A percentile compares a stretch with the other conserved stretches of the same genome.
These are phyloP conservation scores for Hemiscyllium ocellatum DNA, from an alignment of 2,113 vertebrate genomes.

Conservation along the genomic window DNA sequence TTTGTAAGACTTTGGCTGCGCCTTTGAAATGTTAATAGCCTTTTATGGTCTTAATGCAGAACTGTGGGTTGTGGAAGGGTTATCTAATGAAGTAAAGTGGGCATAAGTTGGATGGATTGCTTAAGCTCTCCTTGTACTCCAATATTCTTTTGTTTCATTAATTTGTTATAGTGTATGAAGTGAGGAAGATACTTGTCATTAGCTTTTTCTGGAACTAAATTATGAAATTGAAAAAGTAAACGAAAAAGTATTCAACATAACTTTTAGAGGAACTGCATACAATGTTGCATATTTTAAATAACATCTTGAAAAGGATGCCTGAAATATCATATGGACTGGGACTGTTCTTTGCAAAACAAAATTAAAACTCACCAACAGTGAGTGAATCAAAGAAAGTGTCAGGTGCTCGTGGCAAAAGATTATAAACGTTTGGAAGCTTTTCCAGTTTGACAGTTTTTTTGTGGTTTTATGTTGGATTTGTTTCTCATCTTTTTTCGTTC, in stretches of 20 bases:
- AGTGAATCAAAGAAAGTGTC: not conserved
- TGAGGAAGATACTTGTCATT: not conserved
- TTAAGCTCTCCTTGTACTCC: not conserved
- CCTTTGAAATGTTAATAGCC: no score
- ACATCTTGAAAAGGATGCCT: not conserved
- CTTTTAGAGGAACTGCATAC: not conserved
- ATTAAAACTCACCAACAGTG: not conserved
- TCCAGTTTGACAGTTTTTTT: not conserved
- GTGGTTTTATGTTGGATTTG: not conserved
- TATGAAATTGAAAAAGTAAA: not conserved
- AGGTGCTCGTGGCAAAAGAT: not conserved
- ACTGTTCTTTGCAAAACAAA: not conserved
- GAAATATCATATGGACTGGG: not conserved
- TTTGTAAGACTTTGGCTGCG: no score
- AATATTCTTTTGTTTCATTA: not conserved
- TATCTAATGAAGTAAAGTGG: not conserved
- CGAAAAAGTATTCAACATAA: not conserved
- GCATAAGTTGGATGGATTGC: not conserved
- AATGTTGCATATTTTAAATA: not conserved
- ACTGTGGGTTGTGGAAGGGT: no score
- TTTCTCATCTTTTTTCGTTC: not conserved
- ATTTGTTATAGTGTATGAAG: not conserved
- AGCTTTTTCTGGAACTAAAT: not conserved
- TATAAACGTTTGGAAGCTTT: not conserved
- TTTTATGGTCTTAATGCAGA: no score